Percentiles rank a stretch among this genome's conserved stretches.
phyloP scores from a whole-genome alignment of 2,797 vertebrate genomes.

The Dipus sagitta region DNA sequence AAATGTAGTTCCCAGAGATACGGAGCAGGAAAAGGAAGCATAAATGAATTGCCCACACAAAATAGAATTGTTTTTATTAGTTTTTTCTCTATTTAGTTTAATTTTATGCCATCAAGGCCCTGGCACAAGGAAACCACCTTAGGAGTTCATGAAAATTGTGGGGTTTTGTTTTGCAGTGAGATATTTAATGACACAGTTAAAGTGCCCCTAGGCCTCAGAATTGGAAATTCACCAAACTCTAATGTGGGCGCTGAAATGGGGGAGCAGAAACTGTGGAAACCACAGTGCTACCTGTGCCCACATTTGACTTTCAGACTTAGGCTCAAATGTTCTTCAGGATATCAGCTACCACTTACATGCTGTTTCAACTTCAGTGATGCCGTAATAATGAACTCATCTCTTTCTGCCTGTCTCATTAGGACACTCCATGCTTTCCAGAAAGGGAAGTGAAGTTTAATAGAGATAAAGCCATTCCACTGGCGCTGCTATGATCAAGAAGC shows the following conservation, averaged over 20 bases:
- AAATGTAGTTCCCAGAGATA: background rate
- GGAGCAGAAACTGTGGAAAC: background rate
- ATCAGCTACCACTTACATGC: constrained; percentile 71
- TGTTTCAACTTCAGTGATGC: constrained; percentile 77
- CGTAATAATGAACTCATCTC: constrained; percentile 76
- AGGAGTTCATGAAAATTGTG: background rate
- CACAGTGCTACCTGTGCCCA: constrained; percentile 72
- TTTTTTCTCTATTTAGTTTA: constrained; percentile 35
- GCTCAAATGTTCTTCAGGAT: constrained; percentile 73
- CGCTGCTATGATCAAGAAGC: constrained; percentile 83
- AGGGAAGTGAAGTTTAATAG: constrained; percentile 82
- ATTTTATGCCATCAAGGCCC: background rate
- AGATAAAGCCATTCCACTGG: constrained; percentile 79
- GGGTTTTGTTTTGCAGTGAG: background rate
- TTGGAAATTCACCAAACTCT: constrained; percentile 6
- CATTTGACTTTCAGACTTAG: constrained; percentile 76
- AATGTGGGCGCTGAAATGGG: background rate
- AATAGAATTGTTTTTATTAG: constrained; percentile 37
- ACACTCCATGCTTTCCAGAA: constrained; percentile 79
- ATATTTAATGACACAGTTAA: constrained; percentile 24
- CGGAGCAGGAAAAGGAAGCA: background rate
- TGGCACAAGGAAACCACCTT: constrained; percentile 19
- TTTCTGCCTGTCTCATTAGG: constrained; percentile 82
- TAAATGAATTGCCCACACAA: background rate
- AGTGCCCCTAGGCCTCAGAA: background rate